Conservation (phyloP, 2,888 invertebrate genomes). For the Caenorhabditis virilis region DNA sequence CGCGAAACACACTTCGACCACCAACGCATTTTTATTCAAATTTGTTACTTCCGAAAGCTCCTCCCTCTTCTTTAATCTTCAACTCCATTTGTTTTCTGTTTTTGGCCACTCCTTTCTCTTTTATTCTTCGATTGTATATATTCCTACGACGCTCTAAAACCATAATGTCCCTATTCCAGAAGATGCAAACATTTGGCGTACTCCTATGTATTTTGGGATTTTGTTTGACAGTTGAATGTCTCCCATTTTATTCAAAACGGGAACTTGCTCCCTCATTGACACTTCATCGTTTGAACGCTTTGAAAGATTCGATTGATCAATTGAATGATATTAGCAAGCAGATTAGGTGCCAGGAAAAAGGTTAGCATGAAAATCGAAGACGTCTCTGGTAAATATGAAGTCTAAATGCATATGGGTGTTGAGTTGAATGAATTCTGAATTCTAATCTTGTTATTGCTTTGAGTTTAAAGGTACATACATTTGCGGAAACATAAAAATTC, state of each 20-base stretch:
- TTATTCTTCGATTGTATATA: too few species aligned
- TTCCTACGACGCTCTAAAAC: too few species aligned
- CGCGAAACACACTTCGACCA: too few species aligned
- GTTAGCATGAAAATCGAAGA: conserved; percentile 1
- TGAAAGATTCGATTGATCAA: conserved; percentile 33
- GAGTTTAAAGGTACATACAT: background rate
- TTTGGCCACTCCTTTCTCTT: too few species aligned
- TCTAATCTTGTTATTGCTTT: background rate
- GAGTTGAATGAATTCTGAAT: background rate
- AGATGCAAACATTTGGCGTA: too few species aligned
- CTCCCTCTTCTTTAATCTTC: too few species aligned
- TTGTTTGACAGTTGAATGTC: background rate
- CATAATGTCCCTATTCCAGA: too few species aligned
- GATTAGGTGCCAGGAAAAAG: conserved; percentile 32
- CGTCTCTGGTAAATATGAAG: background rate
- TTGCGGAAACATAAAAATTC: background rate
- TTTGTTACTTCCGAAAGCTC: too few species aligned
- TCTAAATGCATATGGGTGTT: background rate
- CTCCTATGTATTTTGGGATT: too few species aligned
- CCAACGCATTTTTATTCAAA: too few species aligned
- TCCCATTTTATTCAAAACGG: conserved; percentile 31
- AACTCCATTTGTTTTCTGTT: too few species aligned
- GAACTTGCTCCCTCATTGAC: conserved; percentile 36
- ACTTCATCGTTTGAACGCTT: conserved; percentile 28
- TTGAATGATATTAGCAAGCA: conserved; percentile 28